Percentiles rank a stretch among this genome's conserved stretches.
phyloP scores from a whole-genome alignment of 2,888 invertebrate genomes.

The Prosapia bicincta region DNA sequence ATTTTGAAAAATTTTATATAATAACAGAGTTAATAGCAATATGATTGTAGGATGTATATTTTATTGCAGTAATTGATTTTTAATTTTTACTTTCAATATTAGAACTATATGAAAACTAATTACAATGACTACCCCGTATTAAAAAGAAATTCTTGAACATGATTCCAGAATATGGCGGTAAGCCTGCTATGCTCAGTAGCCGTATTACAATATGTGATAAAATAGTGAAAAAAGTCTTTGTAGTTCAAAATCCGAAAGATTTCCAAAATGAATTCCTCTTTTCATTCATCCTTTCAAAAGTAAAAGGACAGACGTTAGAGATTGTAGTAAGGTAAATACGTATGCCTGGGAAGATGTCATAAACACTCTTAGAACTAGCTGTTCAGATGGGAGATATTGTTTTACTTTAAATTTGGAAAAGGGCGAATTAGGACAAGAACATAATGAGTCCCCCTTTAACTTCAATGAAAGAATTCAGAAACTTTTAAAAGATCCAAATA shows the following conservation, averaged over 20 bases:
- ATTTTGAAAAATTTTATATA: too few relatives aligned
- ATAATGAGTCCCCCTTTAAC: background rate
- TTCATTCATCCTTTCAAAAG: background rate
- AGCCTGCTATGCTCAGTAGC: background rate
- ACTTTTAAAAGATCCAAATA: background rate
- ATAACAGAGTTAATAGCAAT: too few relatives aligned
- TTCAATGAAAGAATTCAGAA: background rate
- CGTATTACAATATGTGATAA: background rate
- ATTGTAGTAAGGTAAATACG: too few relatives aligned
- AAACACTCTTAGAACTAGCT: too few relatives aligned
- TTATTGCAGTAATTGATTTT: too few relatives aligned
- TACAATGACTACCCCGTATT: background rate
- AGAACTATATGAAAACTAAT: background rate
- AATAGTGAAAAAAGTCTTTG: background rate
- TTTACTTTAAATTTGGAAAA: too few relatives aligned
- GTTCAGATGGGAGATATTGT: too few relatives aligned
- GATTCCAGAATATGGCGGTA: background rate
- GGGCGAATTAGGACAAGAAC: too few relatives aligned
- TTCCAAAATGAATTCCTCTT: background rate
- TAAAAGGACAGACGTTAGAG: too few relatives aligned
- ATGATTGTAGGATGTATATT: too few relatives aligned
- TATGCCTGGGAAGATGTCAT: too few relatives aligned
- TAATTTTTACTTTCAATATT: too few relatives aligned
- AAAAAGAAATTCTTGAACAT: background rate
- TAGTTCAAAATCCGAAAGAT: background rate